phyloP scores from a whole-genome alignment of 1,140 invertebrate genomes.

The Drosophila punjabiensis region DNA sequence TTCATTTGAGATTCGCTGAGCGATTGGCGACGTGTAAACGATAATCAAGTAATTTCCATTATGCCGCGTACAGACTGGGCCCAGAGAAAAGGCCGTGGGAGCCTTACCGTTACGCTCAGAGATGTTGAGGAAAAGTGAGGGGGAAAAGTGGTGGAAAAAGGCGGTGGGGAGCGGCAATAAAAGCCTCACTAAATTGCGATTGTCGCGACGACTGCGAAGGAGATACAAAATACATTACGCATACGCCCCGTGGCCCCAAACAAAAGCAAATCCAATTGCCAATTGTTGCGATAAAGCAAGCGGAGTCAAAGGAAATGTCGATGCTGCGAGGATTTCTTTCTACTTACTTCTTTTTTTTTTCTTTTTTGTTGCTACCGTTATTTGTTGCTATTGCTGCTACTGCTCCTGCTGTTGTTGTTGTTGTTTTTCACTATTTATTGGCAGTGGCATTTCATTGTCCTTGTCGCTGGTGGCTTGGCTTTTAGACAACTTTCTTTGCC shows the following conservation, averaged over 20 bases:
- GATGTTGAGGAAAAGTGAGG: constrained; percentile 1
- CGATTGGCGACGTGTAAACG: constrained; percentile 82
- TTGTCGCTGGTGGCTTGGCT: constrained; percentile 74
- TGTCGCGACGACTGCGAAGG: constrained; percentile 63
- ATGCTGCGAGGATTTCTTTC: constrained; percentile 28
- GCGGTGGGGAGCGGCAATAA: constrained; percentile 48
- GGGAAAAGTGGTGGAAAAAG: neutral
- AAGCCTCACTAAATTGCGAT: constrained; percentile 78
- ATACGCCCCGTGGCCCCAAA: constrained; percentile 56
- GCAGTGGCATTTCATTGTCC: constrained; percentile 72
- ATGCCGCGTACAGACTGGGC: constrained; percentile 36
- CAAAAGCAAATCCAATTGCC: constrained; percentile 64
- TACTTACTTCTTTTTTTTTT: constrained; percentile 16
- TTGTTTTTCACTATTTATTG: constrained; percentile 66
- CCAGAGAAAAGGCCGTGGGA: constrained; percentile 15
- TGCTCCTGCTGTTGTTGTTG: constrained; percentile 21
- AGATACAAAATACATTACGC: constrained; percentile 65
- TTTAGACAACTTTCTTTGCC: constrained; percentile 79
- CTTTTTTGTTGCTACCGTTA: constrained; percentile 20
- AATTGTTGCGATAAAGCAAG: constrained; percentile 60
- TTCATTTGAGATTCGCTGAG: constrained; percentile 61
- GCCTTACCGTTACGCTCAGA: constrained; percentile 17
- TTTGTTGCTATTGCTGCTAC: constrained; percentile 11
- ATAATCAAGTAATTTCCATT: constrained; percentile 84
- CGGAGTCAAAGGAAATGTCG: constrained; percentile 51